phyloP scores from a whole-genome alignment of 2,113 vertebrate species.

The Grallaria varia region DNA sequence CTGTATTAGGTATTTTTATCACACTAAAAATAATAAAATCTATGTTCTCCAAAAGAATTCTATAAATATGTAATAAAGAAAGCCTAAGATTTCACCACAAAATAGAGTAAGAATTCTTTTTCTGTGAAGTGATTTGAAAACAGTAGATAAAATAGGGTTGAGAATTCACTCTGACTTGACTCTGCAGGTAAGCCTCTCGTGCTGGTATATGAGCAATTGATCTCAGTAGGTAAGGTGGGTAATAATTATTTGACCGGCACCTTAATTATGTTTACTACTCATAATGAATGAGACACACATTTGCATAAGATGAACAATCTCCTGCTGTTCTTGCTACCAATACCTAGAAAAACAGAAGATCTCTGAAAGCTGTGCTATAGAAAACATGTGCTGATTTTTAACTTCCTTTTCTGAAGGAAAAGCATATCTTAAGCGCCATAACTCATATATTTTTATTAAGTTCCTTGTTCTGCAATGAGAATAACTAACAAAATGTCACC shows the following conservation, averaged over 20 bases:
- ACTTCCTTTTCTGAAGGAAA: slow-evolving; percentile 6
- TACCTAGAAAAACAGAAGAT: background rate
- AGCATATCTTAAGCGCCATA: background rate
- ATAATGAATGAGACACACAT: slow-evolving; percentile 3
- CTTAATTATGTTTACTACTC: slow-evolving; percentile 5
- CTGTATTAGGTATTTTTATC: background rate
- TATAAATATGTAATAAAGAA: background rate
- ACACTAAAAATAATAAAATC: background rate
- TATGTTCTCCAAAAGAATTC: background rate
- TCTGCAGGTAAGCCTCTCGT: slow-evolving; percentile 1
- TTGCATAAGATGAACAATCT: slow-evolving; percentile 7
- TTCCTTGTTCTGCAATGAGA: background rate
- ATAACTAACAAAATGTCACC: background rate
- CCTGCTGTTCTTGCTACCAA: background rate
- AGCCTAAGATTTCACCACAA: background rate
- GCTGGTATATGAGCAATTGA: slow-evolving; percentile 7
- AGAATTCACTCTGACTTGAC: background rate
- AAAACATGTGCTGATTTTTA: background rate
- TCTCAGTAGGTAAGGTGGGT: slow-evolving; percentile 11
- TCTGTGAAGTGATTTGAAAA: background rate
- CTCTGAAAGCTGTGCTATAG: background rate
- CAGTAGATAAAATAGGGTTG: background rate
- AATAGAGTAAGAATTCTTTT: background rate
- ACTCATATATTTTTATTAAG: background rate
- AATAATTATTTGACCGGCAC: background rate